Evolutionary conservation across 2,797 vertebrate genomes (phyloP), one percentile per base, ranked within the genome.

Genomic region (Sebastiscus albofasciatus): DNA sequence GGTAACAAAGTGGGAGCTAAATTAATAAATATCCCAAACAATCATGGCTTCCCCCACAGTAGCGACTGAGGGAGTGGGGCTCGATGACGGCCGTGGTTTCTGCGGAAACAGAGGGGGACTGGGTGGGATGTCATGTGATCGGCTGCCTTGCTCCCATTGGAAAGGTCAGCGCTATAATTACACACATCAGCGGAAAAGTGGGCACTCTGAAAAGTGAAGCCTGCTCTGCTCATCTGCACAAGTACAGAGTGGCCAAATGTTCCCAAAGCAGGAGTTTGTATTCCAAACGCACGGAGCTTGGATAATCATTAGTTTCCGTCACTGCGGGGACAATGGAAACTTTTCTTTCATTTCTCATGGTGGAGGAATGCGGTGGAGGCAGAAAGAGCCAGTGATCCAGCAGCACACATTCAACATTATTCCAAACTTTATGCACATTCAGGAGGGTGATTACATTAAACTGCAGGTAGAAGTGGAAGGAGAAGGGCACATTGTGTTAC

Each of bases 121-220:
- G 49, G 46, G 46, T 68, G 55, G 77, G 84, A n/a, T 34, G 82
- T 92, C 91, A 92, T 84, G 88, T 91, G 91, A 92, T 74, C 82
- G 77, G 89, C 67, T 8, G 83, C 84, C 87, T 87, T 60, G 54
- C 78, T 91, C 85, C 89, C 82, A 88, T 82, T 94, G 92, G 91
- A 95, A 95, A 94, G 91, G 93, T 92, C 93, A 94, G 52, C 12
- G 80, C 94, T 95, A 94, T 94, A 95, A 96, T 96, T 95, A 96
- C 85, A 92, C 91, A 91, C 93, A 90, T 91, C 89, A 91, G 93
- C 80, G 90, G 93, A 94, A 94, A 93, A 94, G 86, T 87, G 56
- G 59, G 83, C 82, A 83, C 85, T 90, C 71, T 77, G 80, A 83
- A 46, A 87, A 60, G 72, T 67, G 70, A 76, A 79, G 88, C 65